Evolutionary conservation across 2,797 vertebrate species (phyloP).

Genomic region (Amniataba percoides): DNA sequence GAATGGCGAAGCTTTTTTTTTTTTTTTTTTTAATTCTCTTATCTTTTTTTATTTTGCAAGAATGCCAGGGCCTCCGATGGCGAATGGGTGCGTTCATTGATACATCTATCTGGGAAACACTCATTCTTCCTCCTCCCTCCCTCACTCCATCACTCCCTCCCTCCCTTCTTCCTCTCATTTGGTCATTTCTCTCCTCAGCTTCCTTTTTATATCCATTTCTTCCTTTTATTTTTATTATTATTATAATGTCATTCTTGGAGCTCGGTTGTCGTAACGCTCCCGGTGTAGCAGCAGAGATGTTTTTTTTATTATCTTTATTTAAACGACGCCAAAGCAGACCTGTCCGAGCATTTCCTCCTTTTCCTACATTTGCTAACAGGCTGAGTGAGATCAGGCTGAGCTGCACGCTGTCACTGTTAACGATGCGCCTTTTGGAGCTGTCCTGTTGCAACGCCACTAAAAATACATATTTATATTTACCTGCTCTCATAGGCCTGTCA

Average conservation of each 20-base stretch:
- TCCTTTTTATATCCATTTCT: conserved; percentile 46
- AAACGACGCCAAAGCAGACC: not conserved
- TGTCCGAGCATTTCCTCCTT: not conserved
- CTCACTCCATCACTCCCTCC: too few relatives aligned
- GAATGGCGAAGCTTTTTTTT: conserved; percentile 56
- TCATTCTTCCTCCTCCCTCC: conserved; percentile 66
- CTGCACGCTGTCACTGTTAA: not conserved
- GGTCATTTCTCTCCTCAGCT: conserved; percentile 56
- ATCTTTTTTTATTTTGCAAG: conserved; percentile 40
- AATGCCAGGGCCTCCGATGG: conserved; percentile 81
- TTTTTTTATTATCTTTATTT: not conserved
- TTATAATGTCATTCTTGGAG: conserved; percentile 39
- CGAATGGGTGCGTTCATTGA: conserved; percentile 88
- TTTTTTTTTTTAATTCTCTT: too few relatives aligned
- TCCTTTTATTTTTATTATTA: not conserved
- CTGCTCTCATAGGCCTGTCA: too few relatives aligned
- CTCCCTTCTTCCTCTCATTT: conserved; percentile 65
- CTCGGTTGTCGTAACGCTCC: not conserved
- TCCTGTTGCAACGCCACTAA: conserved; percentile 23
- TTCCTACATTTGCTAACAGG: conserved; percentile 17
- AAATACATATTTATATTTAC: too few relatives aligned
- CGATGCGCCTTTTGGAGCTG: conserved; percentile 9
- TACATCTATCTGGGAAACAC: conserved; percentile 84
- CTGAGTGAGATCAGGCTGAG: too few relatives aligned
- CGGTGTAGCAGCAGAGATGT: not conserved